Conservation (phyloP, 35 echinoderm and acorn worm genomes). For the Apostichopus japonicus region DNA sequence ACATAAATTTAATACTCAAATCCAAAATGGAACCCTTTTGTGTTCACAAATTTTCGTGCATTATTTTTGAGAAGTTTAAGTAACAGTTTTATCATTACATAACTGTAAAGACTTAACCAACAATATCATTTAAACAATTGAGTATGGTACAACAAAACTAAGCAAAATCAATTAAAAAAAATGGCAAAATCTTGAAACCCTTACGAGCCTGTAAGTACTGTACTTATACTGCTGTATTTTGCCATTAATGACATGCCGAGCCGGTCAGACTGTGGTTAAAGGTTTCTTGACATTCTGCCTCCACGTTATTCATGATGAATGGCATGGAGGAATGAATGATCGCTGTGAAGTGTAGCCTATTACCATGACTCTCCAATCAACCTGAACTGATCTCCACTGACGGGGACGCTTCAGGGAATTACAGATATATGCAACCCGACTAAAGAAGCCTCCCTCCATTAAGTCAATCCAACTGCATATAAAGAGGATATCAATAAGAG, state of each 20-base stretch:
- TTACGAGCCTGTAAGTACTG: too few species aligned
- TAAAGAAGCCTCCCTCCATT: not conserved
- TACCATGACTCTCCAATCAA: slow-evolving; percentile 1
- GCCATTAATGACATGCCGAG: not conserved
- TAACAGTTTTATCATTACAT: too few species aligned
- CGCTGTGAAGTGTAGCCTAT: slow-evolving; percentile 3
- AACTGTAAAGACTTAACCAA: too few species aligned
- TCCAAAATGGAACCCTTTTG: too few species aligned
- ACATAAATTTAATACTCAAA: too few species aligned
- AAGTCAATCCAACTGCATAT: not conserved
- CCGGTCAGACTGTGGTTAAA: not conserved
- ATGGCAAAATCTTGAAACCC: too few species aligned
- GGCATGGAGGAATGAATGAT: not conserved
- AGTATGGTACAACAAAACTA: too few species aligned
- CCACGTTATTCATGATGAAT: not conserved
- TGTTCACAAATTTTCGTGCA: too few species aligned
- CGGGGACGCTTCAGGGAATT: not conserved
- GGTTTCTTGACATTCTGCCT: not conserved
- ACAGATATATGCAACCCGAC: not conserved
- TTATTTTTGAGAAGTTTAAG: too few species aligned
- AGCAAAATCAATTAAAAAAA: too few species aligned
- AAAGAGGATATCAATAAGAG: not conserved
- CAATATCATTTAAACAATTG: too few species aligned
- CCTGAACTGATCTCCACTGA: slow-evolving; percentile 1
- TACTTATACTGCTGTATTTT: not conserved